A percentile compares a stretch with the other conserved stretches of the same genome.
Conservation (phyloP, 92 coral and sea anemone species). For the Parazoanthus atlanticus region DNA sequence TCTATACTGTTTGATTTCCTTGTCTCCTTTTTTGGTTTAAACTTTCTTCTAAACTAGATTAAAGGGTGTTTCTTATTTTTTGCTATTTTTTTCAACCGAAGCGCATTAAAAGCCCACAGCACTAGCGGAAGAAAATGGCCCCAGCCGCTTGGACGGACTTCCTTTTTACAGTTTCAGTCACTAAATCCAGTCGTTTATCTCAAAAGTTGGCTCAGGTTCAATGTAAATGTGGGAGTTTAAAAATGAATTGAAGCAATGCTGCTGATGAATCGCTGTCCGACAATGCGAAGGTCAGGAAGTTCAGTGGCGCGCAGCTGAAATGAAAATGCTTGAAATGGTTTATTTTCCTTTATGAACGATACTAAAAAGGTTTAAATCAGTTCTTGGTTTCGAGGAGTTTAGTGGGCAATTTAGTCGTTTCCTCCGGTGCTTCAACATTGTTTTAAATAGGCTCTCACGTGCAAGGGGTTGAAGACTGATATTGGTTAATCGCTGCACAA, state of each 20-base stretch:
- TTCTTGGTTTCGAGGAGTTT: not conserved
- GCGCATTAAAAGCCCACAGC: too few relatives aligned
- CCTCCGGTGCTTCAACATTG: not conserved
- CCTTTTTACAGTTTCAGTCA: not conserved
- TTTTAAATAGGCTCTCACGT: not conserved
- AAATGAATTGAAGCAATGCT: not conserved
- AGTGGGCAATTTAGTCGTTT: not conserved
- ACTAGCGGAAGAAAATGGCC: too few relatives aligned
- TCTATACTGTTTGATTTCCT: not conserved
- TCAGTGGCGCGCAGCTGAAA: not conserved
- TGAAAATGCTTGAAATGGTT: too few relatives aligned
- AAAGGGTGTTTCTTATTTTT: too few relatives aligned
- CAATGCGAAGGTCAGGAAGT: not conserved
- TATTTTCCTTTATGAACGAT: not conserved
- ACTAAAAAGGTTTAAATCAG: not conserved
- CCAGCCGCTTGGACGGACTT: too few relatives aligned
- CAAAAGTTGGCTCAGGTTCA: not conserved
- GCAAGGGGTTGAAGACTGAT: not conserved
- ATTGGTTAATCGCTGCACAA: too few relatives aligned
- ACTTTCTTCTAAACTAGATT: not conserved
- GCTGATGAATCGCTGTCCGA: not conserved
- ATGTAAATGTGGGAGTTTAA: not conserved
- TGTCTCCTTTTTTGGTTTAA: not conserved
- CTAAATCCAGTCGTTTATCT: too few relatives aligned
- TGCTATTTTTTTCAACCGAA: too few relatives aligned